These are phyloP conservation scores for Hydrophis major DNA, from an alignment of 2,797 vertebrate species.

Conservation along the genomic window DNA sequence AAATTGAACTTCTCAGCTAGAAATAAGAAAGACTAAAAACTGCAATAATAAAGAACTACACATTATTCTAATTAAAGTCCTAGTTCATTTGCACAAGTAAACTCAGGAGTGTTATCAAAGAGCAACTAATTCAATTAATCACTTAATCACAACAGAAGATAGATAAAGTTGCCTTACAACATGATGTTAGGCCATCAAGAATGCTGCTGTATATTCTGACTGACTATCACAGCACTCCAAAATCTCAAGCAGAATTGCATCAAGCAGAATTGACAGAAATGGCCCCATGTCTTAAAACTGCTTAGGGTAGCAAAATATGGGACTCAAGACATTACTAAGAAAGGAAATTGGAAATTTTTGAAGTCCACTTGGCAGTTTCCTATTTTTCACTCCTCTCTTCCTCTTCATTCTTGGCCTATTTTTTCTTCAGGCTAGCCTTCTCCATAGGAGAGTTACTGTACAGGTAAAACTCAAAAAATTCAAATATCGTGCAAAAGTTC, in stretches of 20 bases:
- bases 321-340: background rate
- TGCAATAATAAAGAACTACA: background rate
- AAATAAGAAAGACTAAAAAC: background rate
- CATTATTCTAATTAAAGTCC: background rate
- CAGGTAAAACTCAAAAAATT: no score
- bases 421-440: background rate
- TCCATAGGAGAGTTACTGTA: background rate
- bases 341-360: background rate
- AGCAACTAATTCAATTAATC: background rate
- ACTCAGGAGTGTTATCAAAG: background rate
- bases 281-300: background rate
- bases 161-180: background rate
- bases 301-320: background rate
- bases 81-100: background rate
- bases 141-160: background rate
- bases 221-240: background rate
- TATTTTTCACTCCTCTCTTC: background rate
- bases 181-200: background rate
- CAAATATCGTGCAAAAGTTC: no score
- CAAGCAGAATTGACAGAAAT: background rate
- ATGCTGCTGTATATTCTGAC: background rate
- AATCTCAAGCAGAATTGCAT: background rate
- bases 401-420: background rate
- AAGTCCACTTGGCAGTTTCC: background rate
- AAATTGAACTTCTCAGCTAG: background rate